Conservation (phyloP, 2,797 vertebrate genomes). For the Muscicapa comitata region DNA sequence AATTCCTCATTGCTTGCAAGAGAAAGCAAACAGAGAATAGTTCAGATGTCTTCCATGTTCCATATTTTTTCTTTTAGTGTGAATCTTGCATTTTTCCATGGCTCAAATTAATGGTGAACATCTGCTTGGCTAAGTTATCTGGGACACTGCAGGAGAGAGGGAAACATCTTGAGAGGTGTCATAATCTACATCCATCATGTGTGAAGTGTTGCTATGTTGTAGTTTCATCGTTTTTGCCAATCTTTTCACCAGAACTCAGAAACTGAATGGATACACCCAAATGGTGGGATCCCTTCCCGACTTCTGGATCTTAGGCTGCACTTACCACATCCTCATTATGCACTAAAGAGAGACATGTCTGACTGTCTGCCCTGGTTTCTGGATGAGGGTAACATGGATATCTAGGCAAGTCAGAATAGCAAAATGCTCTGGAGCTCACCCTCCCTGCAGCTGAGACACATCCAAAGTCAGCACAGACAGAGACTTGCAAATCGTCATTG, state of each 20-base stretch:
- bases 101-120: slow-evolving; percentile 49
- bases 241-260: slow-evolving; percentile 28
- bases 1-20: slow-evolving; percentile 13
- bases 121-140: slow-evolving; percentile 57
- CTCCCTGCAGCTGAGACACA: neutral
- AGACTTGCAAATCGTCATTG: neutral
- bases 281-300: neutral
- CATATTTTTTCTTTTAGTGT: neutral
- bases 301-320: neutral
- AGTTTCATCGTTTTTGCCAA: neutral
- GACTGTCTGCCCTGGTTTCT: neutral
- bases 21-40: slow-evolving; percentile 13
- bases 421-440: neutral
- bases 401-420: neutral
- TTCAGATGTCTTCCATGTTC: slow-evolving; percentile 10
- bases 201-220: neutral
- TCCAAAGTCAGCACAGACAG: slow-evolving; percentile 4
- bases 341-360: neutral
- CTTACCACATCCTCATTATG: neutral
- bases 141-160: neutral
- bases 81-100: slow-evolving; percentile 23
- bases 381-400: neutral
- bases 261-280: neutral
- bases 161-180: slow-evolving; percentile 43
- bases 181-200: slow-evolving; percentile 9